Evolutionary conservation across 2,888 invertebrate species (phyloP), one percentile per base, ranked within the genome.

Genomic region (Eupithecia pulchellata): DNA sequence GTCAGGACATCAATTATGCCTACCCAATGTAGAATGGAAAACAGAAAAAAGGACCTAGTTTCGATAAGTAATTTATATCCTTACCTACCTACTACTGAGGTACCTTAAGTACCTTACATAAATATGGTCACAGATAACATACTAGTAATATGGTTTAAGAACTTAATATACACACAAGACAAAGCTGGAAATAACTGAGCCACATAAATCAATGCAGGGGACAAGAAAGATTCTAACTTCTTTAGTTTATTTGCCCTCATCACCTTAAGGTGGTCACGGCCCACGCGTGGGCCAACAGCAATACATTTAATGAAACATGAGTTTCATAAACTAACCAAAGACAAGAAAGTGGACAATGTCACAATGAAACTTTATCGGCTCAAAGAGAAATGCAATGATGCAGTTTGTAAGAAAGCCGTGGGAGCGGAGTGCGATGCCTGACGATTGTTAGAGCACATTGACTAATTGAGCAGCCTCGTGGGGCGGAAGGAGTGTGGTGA

Each of bases 401-500:
- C 57, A 57, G 57, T 20, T 17, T 57, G 29, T 57, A n/a, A 57
- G 57, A 57, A 57, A 57, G 20, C 52, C 52, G 57, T 57, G 57
- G 27, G 57, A 57, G 29, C 57, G 4, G 29, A 29, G 57, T 5
- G 29, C 29, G 17, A 57, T 17, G 57, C 8, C 29, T 29, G 5
- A 57, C 29, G 27, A 14, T 14, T 29, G 57, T 57, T 29, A 27
- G 6, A 27, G 57, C 57, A 57, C 57, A 52, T 20, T 29, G 57
- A 14, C 6, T 57, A 17, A 57, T 57, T 57, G 29, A 29, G 20
- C 1, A 27, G 27, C 13, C 14, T 27, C 25, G 20, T 52, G 14
- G 14, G 55, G 6, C n/a, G 52, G 20, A n/a, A n/a, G n/a, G n/a
- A 6, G 32, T 32, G 32, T 32, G 32, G 36, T 36, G 36, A 36